Evolutionary conservation across 37 sponge, comb jelly and placozoan genomes (phyloP), one percentile per base, ranked within the genome.

Genomic region (Ephydatia muelleri): DNA sequence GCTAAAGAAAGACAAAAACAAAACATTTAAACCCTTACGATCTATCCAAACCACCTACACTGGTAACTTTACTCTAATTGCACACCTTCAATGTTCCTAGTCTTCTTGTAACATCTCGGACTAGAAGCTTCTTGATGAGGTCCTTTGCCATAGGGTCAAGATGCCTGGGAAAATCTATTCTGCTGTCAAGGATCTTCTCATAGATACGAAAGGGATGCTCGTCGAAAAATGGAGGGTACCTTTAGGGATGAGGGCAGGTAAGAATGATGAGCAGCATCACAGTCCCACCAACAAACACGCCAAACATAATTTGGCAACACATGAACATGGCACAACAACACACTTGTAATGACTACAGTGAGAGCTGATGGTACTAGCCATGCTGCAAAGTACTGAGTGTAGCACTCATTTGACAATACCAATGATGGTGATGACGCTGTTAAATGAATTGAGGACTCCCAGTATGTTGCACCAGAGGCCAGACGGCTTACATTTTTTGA

Each of bases 181-280:
- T 85, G 5, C 90, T 90, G n/a, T 87, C 91, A 0, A 97, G 82
- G 31, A 97, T 94, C 81, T 97, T 97, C 90, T 97, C 97, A 75
- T 97, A 97, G 14, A 94, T 94, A 68, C 93, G 81, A 73, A 94
- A 94, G 0, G 93, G 95, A 64, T 94, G 96, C 76, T 97, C 97
- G 36, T 97, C 97, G 81, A 93, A 97, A 80, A 97, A 97, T 38
- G 97, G 97, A 0, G 97, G 97, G 39, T 94, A 97, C 31, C 97
- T 97, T 14, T 6, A 43, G 3, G 67, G 22, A 82, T 5, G 0
- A 32, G 8, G 38, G 3, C n/a, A 38, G 6, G 5, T 5, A 75
- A 31, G 5, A 3, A n/a, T 75, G 34, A 33, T 33, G n/a, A 32
- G 11, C 4, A 68, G 8, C 70, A 29, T 68, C 4, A 71, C 29